Conservation (phyloP, 2,888 invertebrate genomes). For the Ormyrus pomaceus region DNA sequence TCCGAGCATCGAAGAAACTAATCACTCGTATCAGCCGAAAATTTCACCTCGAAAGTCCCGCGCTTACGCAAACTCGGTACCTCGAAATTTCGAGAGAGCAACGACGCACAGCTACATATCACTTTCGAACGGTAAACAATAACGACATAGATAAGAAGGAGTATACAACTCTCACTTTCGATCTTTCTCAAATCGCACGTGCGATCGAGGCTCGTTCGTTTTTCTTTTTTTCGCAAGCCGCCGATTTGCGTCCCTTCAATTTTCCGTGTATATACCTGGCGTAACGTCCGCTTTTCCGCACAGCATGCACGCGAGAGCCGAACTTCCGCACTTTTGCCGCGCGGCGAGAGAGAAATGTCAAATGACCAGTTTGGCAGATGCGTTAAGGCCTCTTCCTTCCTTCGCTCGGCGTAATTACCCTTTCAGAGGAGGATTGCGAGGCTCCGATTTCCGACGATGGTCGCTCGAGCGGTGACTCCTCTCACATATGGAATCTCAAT, state of each 20-base stretch:
- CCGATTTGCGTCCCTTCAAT: conserved; percentile 33
- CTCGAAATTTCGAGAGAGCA: conserved; percentile 2
- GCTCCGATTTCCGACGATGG: not conserved
- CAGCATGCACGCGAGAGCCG: conserved; percentile 23
- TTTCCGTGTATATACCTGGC: conserved; percentile 6
- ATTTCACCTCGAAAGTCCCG: not conserved
- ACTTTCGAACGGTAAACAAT: conserved; percentile 48
- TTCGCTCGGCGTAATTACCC: not conserved
- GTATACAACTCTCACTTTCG: conserved; percentile 49
- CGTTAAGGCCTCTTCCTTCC: not conserved
- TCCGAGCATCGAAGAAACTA: no score
- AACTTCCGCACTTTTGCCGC: conserved; percentile 38
- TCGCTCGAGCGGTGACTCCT: no score
- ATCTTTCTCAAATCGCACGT: conserved; percentile 35
- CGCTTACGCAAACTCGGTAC: conserved; percentile 2
- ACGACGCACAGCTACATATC: conserved; percentile 12
- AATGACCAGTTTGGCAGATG: no score
- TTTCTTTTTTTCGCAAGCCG: conserved; percentile 18
- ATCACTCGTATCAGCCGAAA: no score
- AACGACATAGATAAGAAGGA: conserved; percentile 34
- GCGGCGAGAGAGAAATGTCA: not conserved
- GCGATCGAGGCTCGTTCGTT: not conserved
- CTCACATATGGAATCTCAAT: conserved; percentile 12
- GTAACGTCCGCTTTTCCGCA: not conserved
- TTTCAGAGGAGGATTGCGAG: conserved; percentile 14